Evolutionary conservation across 37 sponge, comb jelly and placozoan species (phyloP).

Genomic region (Crambe crambe): DNA sequence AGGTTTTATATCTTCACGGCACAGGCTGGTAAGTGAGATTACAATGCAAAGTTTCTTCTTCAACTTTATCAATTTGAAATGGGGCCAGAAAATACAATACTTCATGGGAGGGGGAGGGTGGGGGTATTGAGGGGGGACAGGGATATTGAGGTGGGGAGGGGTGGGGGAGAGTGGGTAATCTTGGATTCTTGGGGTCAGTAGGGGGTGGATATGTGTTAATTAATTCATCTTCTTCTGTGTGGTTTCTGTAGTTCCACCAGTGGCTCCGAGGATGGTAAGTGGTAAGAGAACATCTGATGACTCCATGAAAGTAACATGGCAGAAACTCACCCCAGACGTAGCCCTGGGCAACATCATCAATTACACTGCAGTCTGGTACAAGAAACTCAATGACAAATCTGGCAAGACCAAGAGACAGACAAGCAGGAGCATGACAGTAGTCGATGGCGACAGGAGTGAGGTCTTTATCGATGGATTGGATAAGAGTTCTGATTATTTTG

Average conservation of each 20-base stretch:
- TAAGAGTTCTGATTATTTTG: neutral
- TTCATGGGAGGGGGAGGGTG: too few relatives aligned
- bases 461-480: slow-evolving; percentile 19
- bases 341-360: slow-evolving; percentile 15
- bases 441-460: neutral
- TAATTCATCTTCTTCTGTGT: too few relatives aligned
- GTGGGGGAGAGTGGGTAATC: too few relatives aligned
- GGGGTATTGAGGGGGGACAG: too few relatives aligned
- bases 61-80: too few relatives aligned
- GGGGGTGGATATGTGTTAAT: too few relatives aligned
- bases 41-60: neutral
- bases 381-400: too few relatives aligned
- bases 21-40: neutral
- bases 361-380: slow-evolving; percentile 30
- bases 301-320: slow-evolving; percentile 6
- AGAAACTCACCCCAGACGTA: neutral
- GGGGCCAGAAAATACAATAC: too few relatives aligned
- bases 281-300: neutral
- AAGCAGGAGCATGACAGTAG: neutral
- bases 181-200: too few relatives aligned
- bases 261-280: neutral
- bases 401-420: slow-evolving; percentile 3
- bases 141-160: too few relatives aligned
- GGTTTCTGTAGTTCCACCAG: too few relatives aligned
- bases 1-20: neutral